These are phyloP conservation scores for Pomacea maculata DNA, from an alignment of 1,140 invertebrate genomes.

Conservation along the genomic window DNA sequence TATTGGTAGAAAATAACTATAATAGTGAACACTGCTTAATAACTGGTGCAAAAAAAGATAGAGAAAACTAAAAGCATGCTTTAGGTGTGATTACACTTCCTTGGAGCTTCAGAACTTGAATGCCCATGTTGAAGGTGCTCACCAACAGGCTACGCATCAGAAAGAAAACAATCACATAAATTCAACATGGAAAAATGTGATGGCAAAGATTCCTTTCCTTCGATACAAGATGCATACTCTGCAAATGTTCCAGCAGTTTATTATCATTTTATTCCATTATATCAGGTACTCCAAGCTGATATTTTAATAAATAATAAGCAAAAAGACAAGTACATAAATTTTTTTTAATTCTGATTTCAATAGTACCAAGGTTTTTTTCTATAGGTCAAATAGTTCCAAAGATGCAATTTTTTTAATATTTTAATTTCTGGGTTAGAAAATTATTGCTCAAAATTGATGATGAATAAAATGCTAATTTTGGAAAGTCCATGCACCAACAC, in stretches of 20 bases:
- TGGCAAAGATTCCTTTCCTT: neutral
- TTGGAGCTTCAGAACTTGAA: constrained; percentile 37
- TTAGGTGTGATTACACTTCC: neutral
- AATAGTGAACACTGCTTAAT: no score
- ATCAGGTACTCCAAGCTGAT: no score
- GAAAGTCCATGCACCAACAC: no score
- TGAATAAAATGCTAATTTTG: no score
- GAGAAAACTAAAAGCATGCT: neutral
- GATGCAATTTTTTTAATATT: no score
- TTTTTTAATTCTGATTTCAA: neutral
- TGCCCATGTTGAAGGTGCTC: constrained; percentile 51
- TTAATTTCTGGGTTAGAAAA: no score
- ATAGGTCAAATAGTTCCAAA: no score
- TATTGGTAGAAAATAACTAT: no score
- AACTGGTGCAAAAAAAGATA: no score
- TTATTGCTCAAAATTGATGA: no score
- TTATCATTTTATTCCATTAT: no score
- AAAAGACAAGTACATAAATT: neutral
- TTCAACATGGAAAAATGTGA: neutral
- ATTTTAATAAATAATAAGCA: neutral
- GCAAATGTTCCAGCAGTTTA: neutral
- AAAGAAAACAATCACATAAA: neutral
- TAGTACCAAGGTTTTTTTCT: no score
- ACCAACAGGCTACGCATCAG: constrained; percentile 49
- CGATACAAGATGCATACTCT: neutral